Conservation (phyloP, 2,888 invertebrate genomes). For the Norana najaformis region DNA sequence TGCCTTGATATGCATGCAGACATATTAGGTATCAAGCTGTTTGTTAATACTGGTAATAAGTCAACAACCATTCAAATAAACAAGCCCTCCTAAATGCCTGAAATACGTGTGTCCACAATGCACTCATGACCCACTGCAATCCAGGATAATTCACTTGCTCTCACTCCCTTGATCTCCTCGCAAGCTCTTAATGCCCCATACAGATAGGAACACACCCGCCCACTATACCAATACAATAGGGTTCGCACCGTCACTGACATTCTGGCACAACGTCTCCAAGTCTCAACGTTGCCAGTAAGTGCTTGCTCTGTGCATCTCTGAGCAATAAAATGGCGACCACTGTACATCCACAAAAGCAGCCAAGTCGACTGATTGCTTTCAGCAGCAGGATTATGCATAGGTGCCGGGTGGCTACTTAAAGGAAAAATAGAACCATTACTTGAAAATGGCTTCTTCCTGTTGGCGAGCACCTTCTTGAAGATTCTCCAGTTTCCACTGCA, state of each 20-base stretch:
- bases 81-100: not conserved
- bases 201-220: not conserved
- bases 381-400: not conserved
- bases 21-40: not conserved
- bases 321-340: not conserved
- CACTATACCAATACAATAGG: too few relatives aligned
- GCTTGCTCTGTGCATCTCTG: not conserved
- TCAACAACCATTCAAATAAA: not conserved
- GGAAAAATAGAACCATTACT: not conserved
- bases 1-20: not conserved
- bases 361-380: not conserved
- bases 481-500: not conserved
- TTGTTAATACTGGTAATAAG: not conserved
- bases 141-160: not conserved
- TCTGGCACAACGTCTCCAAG: not conserved
- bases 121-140: not conserved
- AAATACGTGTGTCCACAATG: not conserved
- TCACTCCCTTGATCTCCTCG: not conserved
- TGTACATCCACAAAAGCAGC: not conserved
- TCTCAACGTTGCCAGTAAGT: not conserved
- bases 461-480: not conserved
- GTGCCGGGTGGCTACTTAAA: not conserved
- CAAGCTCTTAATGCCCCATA: not conserved
- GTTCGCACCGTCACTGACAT: not conserved
- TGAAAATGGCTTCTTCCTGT: not conserved